Percentiles rank a stretch among this genome's conserved stretches.
Conservation (phyloP, 2,113 vertebrate species). For the Onychostoma macrolepis region DNA sequence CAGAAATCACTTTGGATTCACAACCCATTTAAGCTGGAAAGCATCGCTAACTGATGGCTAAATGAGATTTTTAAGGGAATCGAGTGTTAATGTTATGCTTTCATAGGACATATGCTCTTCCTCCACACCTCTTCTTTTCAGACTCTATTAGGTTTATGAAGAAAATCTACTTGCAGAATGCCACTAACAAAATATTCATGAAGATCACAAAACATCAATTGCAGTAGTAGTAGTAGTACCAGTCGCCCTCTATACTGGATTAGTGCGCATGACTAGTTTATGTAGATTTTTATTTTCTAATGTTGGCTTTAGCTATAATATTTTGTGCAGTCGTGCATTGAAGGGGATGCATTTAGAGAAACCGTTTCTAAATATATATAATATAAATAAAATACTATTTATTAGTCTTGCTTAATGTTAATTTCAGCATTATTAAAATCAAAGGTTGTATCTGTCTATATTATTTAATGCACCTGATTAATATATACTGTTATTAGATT, state of each 20-base stretch:
- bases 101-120: neutral
- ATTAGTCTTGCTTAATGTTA: too few relatives aligned
- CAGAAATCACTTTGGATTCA: constrained; percentile 18
- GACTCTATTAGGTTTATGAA: neutral
- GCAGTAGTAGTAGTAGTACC: neutral
- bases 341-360: too few relatives aligned
- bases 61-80: constrained; percentile 17
- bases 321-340: neutral
- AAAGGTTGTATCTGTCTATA: too few relatives aligned
- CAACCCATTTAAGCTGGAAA: constrained; percentile 29
- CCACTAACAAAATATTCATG: neutral
- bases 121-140: constrained; percentile 5
- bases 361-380: too few relatives aligned
- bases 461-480: too few relatives aligned
- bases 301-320: neutral
- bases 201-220: neutral
- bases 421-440: too few relatives aligned
- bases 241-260: neutral
- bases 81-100: neutral
- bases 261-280: neutral
- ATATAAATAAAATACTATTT: too few relatives aligned
- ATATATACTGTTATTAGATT: too few relatives aligned
- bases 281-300: neutral
- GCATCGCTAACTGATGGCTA: constrained; percentile 18
- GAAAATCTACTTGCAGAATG: neutral